Base-by-base conservation (phyloP, 2,113 vertebrate genomes). In the Mungos mungo region DNA sequence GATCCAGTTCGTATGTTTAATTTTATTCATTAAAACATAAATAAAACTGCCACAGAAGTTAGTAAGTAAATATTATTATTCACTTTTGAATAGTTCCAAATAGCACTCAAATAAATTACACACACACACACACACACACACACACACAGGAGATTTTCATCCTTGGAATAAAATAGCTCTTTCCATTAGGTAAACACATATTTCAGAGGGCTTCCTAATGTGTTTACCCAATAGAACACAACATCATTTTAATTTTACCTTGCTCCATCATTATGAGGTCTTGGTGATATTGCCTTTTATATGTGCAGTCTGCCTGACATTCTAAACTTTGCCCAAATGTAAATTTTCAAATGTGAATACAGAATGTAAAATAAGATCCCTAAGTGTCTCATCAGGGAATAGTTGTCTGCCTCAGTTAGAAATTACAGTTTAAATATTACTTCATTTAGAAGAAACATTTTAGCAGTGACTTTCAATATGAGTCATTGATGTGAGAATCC, bases 371-470 rank as follows among this genome's bases (percentile, higher is more conserved):
- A 95, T 91, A 98, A 97, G 81, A 95, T 96, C 85, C 66, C 96
- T 97, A 76, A 96, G 82, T 88, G 68, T 96, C 93, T 98, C 93
- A 93, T 96, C 95, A 97, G 91, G n/a, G 81, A 98, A 96, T 93
- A 95, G 93, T 96, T 98, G 86, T 97, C 97, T 98, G 96, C 31
- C 14, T 90, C 89, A 29, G 69, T 96, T 69, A 97, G 97, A 97
- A 98, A 97, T 96, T 98, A 97, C 89, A 97, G 89, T 76, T 95
- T 95, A 98, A 98, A 96, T 93, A 98, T 95, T 95, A 93, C 96
- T 97, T 98, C 71, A 97, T 97, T 94, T 97, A 96, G 81, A 97
- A 98, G 84, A 97, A 87, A 98, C 82, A 98, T 98, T 96, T 91
- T 95, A 97, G 84, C 5, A 21, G 77, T 97, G 96, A 97, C 88